Evolutionary conservation across 2,113 vertebrate species (phyloP).

Genomic region (Vanacampus margaritifer): DNA sequence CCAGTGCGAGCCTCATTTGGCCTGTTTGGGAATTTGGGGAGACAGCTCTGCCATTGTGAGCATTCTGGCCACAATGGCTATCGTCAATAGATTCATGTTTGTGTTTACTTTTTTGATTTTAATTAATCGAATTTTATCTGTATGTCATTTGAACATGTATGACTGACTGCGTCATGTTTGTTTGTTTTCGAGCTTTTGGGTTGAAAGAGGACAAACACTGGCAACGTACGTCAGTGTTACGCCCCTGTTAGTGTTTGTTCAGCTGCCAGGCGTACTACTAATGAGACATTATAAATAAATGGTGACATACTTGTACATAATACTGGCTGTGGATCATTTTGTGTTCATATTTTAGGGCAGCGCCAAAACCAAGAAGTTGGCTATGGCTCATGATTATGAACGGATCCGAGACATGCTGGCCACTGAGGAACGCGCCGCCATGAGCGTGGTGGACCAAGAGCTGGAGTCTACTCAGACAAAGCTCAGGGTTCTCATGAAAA

Average conservation of each 20-base stretch:
- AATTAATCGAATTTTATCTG: too few relatives aligned
- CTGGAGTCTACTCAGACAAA: constrained; percentile 74
- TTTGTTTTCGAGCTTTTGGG: too few relatives aligned
- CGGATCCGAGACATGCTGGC: constrained; percentile 79
- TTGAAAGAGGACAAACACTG: too few relatives aligned
- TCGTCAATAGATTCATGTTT: too few relatives aligned
- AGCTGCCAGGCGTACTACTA: background rate
- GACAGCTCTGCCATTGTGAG: too few relatives aligned
- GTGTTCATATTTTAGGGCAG: background rate
- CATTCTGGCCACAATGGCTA: too few relatives aligned
- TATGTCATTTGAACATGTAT: too few relatives aligned
- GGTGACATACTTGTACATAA: background rate
- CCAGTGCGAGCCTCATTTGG: too few relatives aligned
- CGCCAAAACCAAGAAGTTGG: constrained; percentile 59
- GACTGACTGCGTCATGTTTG: too few relatives aligned
- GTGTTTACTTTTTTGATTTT: too few relatives aligned
- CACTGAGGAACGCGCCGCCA: constrained; percentile 64
- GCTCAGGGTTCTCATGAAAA: constrained; percentile 56
- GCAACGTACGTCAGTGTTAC: background rate
- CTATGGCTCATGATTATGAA: constrained; percentile 71
- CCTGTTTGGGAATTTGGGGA: too few relatives aligned
- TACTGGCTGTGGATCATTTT: background rate
- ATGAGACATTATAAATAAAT: background rate
- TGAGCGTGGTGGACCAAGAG: constrained; percentile 74
- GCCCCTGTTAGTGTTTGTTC: background rate